phyloP scores from a whole-genome alignment of 2,888 invertebrate genomes.

The Sepiola atlantica region DNA sequence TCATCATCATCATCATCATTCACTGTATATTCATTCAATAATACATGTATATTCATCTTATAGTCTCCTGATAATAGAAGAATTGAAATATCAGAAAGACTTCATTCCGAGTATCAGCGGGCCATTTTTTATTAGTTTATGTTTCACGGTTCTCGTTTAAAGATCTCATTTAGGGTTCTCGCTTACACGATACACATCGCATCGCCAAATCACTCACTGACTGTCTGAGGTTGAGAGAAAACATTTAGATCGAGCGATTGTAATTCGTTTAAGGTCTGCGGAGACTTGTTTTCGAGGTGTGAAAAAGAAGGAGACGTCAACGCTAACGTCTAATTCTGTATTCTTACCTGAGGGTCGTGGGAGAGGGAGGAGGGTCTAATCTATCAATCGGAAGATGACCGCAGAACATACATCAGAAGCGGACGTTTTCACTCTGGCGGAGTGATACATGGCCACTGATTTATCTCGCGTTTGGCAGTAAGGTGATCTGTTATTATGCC shows the following conservation, averaged over 20 bases:
- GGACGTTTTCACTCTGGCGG: background rate
- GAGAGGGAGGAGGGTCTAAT: background rate
- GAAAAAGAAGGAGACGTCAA: background rate
- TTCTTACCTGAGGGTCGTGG: conserved; percentile 20
- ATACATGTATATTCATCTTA: background rate
- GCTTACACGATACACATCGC: background rate
- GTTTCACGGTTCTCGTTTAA: background rate
- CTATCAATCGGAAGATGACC: background rate
- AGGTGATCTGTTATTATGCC: conserved; percentile 19
- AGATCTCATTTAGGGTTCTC: background rate
- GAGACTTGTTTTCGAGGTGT: background rate
- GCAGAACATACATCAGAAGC: background rate
- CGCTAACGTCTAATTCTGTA: background rate
- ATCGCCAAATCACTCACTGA: background rate
- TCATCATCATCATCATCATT: too few species aligned
- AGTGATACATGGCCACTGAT: background rate
- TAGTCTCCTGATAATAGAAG: background rate
- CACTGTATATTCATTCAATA: too few species aligned
- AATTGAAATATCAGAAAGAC: background rate
- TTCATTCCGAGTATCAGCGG: background rate
- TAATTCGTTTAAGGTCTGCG: background rate
- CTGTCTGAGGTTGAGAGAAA: conserved; percentile 5
- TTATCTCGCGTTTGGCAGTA: background rate
- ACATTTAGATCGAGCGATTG: background rate
- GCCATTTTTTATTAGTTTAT: background rate